Base-by-base conservation (phyloP, 2,113 vertebrate species). In the Rousettus leschenaultii region DNA sequence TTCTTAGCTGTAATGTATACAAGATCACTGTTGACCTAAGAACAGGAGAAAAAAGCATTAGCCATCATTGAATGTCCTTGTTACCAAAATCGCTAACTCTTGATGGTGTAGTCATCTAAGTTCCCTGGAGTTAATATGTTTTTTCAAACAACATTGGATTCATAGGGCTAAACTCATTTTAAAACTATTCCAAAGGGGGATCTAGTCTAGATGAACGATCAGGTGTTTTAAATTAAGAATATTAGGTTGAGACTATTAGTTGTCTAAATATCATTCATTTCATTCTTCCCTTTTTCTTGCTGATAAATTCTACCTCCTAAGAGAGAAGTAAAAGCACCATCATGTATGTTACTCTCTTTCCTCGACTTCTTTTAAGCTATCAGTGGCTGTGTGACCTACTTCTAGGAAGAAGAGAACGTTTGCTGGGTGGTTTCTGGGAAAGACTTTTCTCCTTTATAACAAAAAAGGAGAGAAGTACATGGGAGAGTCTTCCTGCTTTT, bases 1-100 rank as follows among this genome's bases (percentile, higher is more conserved):
- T 97, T 99, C 28, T 97, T 98, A 73, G 98, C 98, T 89, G 98
- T 98, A 73, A 99, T 98, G 98, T 99, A 99, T 94, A 99, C 97
- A 95, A 99, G 97, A 66, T 99, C 99, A 71, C 99, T 99, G 98
- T 99, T 99, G 89, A 99, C 99, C 99, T 99, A 94, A 3, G 74
- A 97, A 80, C 61, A 94, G 78, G 80, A 97, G 30, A n/a, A 63
- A 35, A 97, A 45, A 95, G 7, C 2, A 45, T 48, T 89, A 97
- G 33, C 35, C 7, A 38, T 57, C 6, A 35, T 0, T 0, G 21
- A 7, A 18, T 66, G 86, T 19, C 26, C 24, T 73, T 51, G 12
- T 86, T 90, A 26, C 16, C 65, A 88, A 45, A 43, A 26, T n/a
- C 73, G 51, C 87, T 80, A 70, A 35, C 95, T 77, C 16, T 57